Evolutionary conservation across 1,140 invertebrate genomes (phyloP), one percentile per base, ranked within the genome.

Genomic region (Lepidotrigona ventralis): DNA sequence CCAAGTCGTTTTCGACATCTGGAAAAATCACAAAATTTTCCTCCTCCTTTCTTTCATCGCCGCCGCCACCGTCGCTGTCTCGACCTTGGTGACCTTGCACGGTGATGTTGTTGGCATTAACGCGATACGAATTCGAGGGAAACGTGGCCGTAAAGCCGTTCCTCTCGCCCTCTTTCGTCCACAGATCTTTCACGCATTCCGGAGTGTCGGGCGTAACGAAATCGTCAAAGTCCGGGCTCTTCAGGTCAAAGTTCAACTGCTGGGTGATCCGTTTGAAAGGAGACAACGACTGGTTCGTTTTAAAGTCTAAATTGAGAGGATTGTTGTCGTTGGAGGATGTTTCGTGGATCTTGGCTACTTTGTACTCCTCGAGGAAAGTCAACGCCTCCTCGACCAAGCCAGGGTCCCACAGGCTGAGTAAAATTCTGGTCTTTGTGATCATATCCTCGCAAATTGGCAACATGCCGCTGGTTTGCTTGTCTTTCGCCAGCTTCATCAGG

Each of bases 341-440:
- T 17, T 94, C 91, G 11, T 88, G 90, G 19, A 93, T 88, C 88
- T 95, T 95, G 1, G 95, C 93, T 12, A 96, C 92, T 91, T 95
- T 95, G 89, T 97, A 96, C 88, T 97, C 96, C 90, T 98, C 97
- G 56, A 98, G 95, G 90, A 97, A 97, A 21, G 95, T 96, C 68
- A 98, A 94, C 0, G 97, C 97, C 91, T 98, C 97, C 91, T 98
- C 98, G 1, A 98, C 97, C 33, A 98, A 94, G 19, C 96, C 96
- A 1, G 97, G 96, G 91, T 98, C 97, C 97, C 97, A 98, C 2
- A 98, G 94, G 77, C 96, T 96, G 15, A 98, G 92, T 56, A 98
- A 94, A 51, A 97, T 97, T 83, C 96, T 95, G 0, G 97, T 97
- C 91, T 97, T 97, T 21, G 95, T 95, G 66, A 97, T 96, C 95